Evolutionary conservation across 2,888 invertebrate genomes (phyloP), one percentile per base, ranked within the genome.

Genomic region (Calameuta filiformis): DNA sequence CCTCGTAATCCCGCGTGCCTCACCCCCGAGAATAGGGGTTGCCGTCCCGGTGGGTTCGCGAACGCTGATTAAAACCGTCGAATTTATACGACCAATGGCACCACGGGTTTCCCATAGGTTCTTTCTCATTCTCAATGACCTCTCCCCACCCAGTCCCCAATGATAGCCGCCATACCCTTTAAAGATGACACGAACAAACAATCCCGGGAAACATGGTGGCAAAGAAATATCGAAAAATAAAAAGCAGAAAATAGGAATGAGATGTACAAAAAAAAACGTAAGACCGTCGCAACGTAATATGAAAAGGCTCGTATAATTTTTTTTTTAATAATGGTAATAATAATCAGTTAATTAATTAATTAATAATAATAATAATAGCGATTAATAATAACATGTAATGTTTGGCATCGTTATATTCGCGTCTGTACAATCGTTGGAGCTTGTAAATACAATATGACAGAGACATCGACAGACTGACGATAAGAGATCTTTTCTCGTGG

Each of bases 321-420:
- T 79, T 81, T 80, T 83, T 85, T 83, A 83, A 84, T 86, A 83
- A 83, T 82, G 77, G 71, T 77, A 76, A 80, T 82, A 83, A 79
- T 84, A 79, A 79, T 84, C 83, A 84, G 56, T 56, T 85, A 84
- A 83, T 85, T 80, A 80, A 79, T 79, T 81, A 82, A 81, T 79
- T 33, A 78, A 35, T 80, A 83, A 82, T 83, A 83, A 82, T 83
- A 75, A 75, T 68, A 76, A 76, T 35, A 56, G 68, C 68, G 40
- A 75, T 75, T 82, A 83, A 81, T 83, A 85, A 81, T 83, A 88
- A 89, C 85, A 86, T 88, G 85, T 88, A 88, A 89, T 88, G 90
- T 90, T 90, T 90, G 89, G 90, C 89, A 90, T 90, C 89, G 90
- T 88, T 88, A 89, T 87, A 86, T 85, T 88, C 85, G 85, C 85